Evolutionary conservation across 1,140 invertebrate species (phyloP).

Genomic region (Zophobas morio): DNA sequence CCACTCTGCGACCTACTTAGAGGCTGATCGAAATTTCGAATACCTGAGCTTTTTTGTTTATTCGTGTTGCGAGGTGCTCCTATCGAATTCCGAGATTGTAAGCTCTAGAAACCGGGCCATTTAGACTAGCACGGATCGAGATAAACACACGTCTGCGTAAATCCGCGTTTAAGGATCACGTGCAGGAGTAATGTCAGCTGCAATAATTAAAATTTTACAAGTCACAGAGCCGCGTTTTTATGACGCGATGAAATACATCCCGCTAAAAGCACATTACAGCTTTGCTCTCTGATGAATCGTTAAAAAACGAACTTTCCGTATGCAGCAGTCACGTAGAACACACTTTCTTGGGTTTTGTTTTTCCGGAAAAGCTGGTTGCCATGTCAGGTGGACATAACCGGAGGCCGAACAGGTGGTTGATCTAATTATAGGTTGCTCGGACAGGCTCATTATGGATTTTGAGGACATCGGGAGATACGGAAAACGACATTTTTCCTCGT

Average conservation of each 20-base stretch:
- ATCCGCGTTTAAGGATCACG: too few relatives aligned
- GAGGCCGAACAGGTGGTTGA: constrained; percentile 13
- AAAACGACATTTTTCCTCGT: too few relatives aligned
- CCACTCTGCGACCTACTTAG: background rate
- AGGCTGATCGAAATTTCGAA: background rate
- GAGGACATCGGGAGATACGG: too few relatives aligned
- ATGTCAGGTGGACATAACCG: background rate
- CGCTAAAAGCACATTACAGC: constrained; percentile 13
- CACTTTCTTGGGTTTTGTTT: background rate
- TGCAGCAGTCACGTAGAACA: constrained; percentile 12
- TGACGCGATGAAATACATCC: constrained; percentile 4
- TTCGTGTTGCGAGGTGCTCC: too few relatives aligned
- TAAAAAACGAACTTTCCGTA: constrained; percentile 13
- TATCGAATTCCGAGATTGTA: background rate
- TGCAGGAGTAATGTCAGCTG: background rate
- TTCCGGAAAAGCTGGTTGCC: constrained; percentile 11
- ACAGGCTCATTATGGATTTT: background rate
- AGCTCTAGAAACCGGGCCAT: background rate
- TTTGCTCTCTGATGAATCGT: constrained; percentile 31
- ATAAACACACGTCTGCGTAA: background rate
- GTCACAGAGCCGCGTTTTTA: constrained; percentile 7
- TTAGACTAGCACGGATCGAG: background rate
- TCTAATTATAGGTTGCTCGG: background rate
- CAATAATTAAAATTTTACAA: constrained; percentile 27
- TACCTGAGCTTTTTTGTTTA: background rate